A percentile compares a stretch with the other conserved stretches of the same genome.
Evolutionary conservation across 1,140 invertebrate genomes (phyloP).

Genomic region (Lepidurus couesii): DNA sequence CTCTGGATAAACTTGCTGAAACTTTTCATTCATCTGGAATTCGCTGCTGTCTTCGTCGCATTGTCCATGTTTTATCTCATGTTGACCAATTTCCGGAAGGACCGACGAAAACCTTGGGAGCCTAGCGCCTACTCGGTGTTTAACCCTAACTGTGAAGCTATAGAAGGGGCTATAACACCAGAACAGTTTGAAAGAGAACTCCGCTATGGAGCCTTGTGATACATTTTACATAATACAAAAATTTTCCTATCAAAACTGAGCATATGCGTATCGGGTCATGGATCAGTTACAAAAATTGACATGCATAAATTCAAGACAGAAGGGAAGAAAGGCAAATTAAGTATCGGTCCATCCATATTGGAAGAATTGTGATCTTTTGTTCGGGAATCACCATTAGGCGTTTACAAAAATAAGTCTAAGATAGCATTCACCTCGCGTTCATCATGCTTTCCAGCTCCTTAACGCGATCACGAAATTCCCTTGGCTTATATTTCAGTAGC

Average conservation of each 20-base stretch:
- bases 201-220: slow-evolving; percentile 50
- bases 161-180: slow-evolving; percentile 89
- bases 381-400: not conserved
- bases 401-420: not conserved
- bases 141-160: slow-evolving; percentile 85
- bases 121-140: slow-evolving; percentile 96
- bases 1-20: slow-evolving; percentile 61
- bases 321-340: not conserved
- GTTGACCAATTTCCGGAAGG: slow-evolving; percentile 73
- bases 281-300: not conserved
- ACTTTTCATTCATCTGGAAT: slow-evolving; percentile 70
- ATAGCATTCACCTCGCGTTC: not conserved
- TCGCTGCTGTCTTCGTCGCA: slow-evolving; percentile 84
- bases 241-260: not conserved
- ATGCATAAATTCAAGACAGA: not conserved
- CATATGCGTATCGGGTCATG: not conserved
- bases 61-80: slow-evolving; percentile 72
- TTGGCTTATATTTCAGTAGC: not conserved
- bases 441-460: not conserved
- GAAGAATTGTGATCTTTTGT: not conserved
- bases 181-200: slow-evolving; percentile 90
- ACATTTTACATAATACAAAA: not conserved
- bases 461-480: slow-evolving; percentile 3
- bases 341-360: not conserved
- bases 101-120: slow-evolving; percentile 54